Conservation (phyloP, 2,888 invertebrate genomes). For the Spialia ferax region DNA sequence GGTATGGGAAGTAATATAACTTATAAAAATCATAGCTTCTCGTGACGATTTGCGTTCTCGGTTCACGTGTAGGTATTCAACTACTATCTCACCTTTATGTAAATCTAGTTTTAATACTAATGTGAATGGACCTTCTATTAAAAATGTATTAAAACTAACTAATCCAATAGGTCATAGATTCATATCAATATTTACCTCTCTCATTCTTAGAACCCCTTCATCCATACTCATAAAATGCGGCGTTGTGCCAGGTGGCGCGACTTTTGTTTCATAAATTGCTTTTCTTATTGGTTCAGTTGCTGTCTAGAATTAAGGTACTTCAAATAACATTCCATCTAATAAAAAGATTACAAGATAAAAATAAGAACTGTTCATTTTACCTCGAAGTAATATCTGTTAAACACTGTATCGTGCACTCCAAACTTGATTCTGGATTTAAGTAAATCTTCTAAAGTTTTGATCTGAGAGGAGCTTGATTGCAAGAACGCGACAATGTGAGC, state of each 20-base stretch:
- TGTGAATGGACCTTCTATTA: too few relatives aligned
- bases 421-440: constrained; percentile 88
- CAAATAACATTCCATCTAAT: neutral
- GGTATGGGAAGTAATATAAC: too few relatives aligned
- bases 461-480: constrained; percentile 90
- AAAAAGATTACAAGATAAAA: neutral
- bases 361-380: constrained; percentile 63
- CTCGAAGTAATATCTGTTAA: constrained; percentile 89
- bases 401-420: constrained; percentile 90
- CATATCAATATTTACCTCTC: constrained; percentile 62
- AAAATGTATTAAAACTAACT: neutral
- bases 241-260: constrained; percentile 86
- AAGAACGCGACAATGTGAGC: constrained; percentile 92
- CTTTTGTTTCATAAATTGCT: constrained; percentile 88
- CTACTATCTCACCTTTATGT: too few relatives aligned
- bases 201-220: constrained; percentile 87
- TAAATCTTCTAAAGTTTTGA: constrained; percentile 88
- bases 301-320: constrained; percentile 71
- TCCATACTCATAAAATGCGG: constrained; percentile 87
- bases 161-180: neutral
- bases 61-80: too few relatives aligned
- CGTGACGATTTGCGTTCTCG: too few relatives aligned
- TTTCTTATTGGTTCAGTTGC: constrained; percentile 88
- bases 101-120: too few relatives aligned
- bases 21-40: too few relatives aligned